phyloP scores from a whole-genome alignment of 1,140 invertebrate genomes.

The Drosophila trapezifrons region DNA sequence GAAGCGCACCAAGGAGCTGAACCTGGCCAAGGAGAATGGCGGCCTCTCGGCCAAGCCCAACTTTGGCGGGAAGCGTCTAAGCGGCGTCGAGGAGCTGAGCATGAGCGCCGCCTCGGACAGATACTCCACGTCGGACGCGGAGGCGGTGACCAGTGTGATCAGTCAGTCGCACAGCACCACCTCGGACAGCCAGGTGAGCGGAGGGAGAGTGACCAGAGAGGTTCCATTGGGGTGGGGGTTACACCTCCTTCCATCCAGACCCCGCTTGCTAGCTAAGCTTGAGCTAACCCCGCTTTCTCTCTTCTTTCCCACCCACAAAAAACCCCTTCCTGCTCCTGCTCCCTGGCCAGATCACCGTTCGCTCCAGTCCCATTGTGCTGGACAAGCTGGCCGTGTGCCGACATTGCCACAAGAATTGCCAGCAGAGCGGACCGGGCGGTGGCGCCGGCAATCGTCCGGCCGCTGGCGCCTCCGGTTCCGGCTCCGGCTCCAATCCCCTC shows the following conservation, averaged over 20 bases:
- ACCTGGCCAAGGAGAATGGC: slow-evolving; percentile 84
- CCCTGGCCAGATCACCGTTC: slow-evolving; percentile 87
- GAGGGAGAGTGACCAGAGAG: no score
- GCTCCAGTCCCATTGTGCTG: slow-evolving; percentile 87
- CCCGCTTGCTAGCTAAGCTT: no score
- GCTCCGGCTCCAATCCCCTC: slow-evolving; percentile 33
- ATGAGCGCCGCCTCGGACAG: slow-evolving; percentile 78
- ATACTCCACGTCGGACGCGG: slow-evolving; percentile 85
- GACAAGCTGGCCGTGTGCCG: slow-evolving; percentile 88
- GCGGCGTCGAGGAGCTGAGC: slow-evolving; percentile 81
- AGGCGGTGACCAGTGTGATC: slow-evolving; percentile 85
- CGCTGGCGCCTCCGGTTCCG: slow-evolving; percentile 1
- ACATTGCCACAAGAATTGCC: slow-evolving; percentile 90
- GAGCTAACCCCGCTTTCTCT: slow-evolving; percentile 17
- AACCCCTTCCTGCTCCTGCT: background rate
- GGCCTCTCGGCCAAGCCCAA: slow-evolving; percentile 80
- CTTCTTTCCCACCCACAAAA: background rate
- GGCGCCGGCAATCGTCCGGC: slow-evolving; percentile 8
- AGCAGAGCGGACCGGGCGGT: slow-evolving; percentile 47
- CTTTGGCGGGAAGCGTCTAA: slow-evolving; percentile 71
- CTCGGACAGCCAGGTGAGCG: slow-evolving; percentile 88
- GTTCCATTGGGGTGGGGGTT: no score
- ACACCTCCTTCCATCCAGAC: no score
- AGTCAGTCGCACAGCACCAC: slow-evolving; percentile 89
- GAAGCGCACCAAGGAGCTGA: slow-evolving; percentile 88